Conservation (phyloP, 2,888 invertebrate genomes). For the Trichopoda pennipes region DNA sequence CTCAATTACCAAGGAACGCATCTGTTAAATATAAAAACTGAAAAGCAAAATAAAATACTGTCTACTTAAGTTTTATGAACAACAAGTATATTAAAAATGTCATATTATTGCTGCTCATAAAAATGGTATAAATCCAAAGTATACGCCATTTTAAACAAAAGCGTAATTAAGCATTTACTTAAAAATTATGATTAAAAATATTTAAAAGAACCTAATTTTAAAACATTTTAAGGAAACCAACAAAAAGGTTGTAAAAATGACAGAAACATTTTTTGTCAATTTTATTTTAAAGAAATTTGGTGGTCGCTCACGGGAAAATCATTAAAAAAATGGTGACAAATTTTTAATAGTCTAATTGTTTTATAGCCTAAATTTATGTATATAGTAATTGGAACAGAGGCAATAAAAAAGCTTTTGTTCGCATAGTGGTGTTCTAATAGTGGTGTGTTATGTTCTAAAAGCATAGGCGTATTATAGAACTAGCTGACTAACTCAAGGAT, state of each 20-base stretch:
- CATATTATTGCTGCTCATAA: not conserved
- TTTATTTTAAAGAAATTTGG: conserved; percentile 30
- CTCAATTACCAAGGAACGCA: conserved; percentile 17
- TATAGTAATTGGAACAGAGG: not conserved
- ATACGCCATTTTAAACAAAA: not conserved
- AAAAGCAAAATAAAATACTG: too few species aligned
- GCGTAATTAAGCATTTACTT: conserved; percentile 9
- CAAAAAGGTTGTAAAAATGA: conserved; percentile 37
- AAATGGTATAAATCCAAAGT: not conserved
- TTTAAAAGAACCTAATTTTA: conserved; percentile 31
- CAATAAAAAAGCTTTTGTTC: not conserved
- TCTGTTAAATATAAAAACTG: conserved; percentile 5
- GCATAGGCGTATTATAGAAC: too few species aligned
- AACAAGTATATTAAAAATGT: not conserved
- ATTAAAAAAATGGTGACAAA: conserved; percentile 56
- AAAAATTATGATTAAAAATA: not conserved
- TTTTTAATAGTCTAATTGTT: conserved; percentile 66
- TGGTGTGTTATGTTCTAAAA: conserved; percentile 10
- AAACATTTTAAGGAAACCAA: not conserved
- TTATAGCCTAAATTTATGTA: conserved; percentile 58
- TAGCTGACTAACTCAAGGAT: not conserved
- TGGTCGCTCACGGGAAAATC: conserved; percentile 39
- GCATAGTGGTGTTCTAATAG: conserved; percentile 10
- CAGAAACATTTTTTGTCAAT: conserved; percentile 59
- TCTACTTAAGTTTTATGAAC: too few species aligned